These are phyloP conservation scores for Bufotes viridis DNA, from an alignment of 2,797 vertebrate genomes.

Conservation along the genomic window DNA sequence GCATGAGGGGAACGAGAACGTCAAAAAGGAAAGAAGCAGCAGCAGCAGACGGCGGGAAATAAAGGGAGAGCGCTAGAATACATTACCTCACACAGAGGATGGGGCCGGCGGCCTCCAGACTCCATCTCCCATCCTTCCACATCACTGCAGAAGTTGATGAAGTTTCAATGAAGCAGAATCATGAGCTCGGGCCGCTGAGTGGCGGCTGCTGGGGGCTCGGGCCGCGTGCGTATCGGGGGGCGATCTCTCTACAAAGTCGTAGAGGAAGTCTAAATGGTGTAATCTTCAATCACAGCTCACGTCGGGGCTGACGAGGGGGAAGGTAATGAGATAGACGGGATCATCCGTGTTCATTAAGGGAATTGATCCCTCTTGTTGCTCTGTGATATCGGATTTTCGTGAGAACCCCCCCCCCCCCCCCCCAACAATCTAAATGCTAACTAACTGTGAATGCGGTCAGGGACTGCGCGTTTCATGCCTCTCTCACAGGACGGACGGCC, in stretches of 20 bases:
- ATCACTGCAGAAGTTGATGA: conserved; percentile 99
- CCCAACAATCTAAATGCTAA: conserved; percentile 97
- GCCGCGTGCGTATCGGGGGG: conserved; percentile 65
- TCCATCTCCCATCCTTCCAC: conserved; percentile 95
- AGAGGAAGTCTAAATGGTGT: conserved; percentile 89
- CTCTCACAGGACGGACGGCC: conserved; percentile 82
- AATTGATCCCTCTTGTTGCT: conserved; percentile 89
- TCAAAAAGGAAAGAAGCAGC: conserved; percentile 71
- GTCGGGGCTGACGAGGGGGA: conserved; percentile 86
- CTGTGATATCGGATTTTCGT: conserved; percentile 80
- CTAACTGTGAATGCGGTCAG: conserved; percentile 77
- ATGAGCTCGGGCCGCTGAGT: conserved; percentile 88
- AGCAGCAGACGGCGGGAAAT: too few relatives aligned
- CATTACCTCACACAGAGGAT: conserved; percentile 82
- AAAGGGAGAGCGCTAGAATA: conserved; percentile 73
- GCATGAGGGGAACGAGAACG: conserved; percentile 83
- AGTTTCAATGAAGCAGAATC: conserved; percentile 99
- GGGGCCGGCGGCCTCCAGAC: conserved; percentile 79
- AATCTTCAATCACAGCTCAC: conserved; percentile 98
- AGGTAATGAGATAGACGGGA: conserved; percentile 94
- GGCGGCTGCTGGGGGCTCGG: conserved; percentile 74
- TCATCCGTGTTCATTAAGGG: conserved; percentile 87
- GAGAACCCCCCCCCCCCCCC: conserved; percentile 78
- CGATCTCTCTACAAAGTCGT: conserved; percentile 70
- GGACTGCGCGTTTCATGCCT: conserved; percentile 76